Evolutionary conservation across 2,888 invertebrate genomes (phyloP).

Genomic region (Sylvicola cinctus): DNA sequence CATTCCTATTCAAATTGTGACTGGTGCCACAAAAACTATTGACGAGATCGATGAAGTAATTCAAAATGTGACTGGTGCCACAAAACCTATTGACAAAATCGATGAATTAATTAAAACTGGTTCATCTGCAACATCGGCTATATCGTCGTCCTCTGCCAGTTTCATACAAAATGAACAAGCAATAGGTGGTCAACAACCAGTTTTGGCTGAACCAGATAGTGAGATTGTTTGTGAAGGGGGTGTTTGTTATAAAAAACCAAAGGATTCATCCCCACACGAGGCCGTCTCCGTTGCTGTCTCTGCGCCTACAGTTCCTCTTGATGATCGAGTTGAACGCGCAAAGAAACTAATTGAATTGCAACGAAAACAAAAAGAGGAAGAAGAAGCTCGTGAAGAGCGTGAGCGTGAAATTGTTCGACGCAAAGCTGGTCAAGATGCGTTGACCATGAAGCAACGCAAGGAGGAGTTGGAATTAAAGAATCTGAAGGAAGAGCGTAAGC

Average conservation of each 20-base stretch:
- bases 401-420: conserved; percentile 50
- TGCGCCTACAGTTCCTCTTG: conserved; percentile 9
- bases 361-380: conserved; percentile 37
- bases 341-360: conserved; percentile 46
- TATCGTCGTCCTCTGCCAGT: conserved; percentile 11
- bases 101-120: conserved; percentile 11
- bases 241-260: conserved; percentile 27
- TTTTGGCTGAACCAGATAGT: conserved; percentile 4
- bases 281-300: not conserved
- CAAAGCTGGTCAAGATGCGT: conserved; percentile 47
- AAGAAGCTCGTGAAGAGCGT: conserved; percentile 31
- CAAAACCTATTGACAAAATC: not conserved
- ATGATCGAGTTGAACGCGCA: conserved; percentile 41
- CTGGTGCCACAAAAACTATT: conserved; percentile 34
- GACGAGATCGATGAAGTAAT: conserved; percentile 27
- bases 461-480: conserved; percentile 55
- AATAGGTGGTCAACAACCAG: not conserved
- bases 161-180: conserved; percentile 9
- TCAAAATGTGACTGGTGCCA: not conserved
- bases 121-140: conserved; percentile 13
- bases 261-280: conserved; percentile 1
- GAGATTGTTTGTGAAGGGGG: conserved; percentile 32
- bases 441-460: conserved; percentile 48
- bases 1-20: conserved; percentile 57
- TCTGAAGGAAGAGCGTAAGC: conserved; percentile 45